Evolutionary conservation across 2,797 vertebrate species (phyloP).

Genomic region (Poeciliopsis infans): DNA sequence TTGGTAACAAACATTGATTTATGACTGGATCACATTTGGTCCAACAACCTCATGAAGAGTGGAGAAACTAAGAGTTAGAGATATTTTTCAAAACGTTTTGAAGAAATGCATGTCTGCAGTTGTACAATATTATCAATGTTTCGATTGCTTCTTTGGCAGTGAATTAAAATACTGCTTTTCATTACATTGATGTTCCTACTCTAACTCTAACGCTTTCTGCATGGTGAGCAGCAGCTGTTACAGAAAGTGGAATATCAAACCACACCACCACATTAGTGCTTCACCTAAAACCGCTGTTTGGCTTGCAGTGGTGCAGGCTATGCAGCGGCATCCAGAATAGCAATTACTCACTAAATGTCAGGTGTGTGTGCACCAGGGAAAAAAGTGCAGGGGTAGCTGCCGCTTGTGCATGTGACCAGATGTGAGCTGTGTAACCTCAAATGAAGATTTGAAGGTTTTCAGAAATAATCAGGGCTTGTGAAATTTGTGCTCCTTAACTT

Average conservation of each 20-base stretch:
- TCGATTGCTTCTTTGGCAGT: not conserved
- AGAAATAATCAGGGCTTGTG: too few relatives aligned
- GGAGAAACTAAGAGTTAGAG: not conserved
- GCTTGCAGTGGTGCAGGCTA: not conserved
- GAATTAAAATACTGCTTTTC: not conserved
- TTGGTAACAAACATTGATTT: not conserved
- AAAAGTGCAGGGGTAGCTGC: constrained; percentile 12
- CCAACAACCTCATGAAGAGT: not conserved
- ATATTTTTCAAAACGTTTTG: not conserved
- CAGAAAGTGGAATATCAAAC: not conserved
- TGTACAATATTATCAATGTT: not conserved
- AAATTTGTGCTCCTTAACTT: too few relatives aligned
- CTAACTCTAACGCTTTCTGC: not conserved
- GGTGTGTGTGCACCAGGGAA: constrained; percentile 10
- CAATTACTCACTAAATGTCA: constrained; percentile 42
- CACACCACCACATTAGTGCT: not conserved
- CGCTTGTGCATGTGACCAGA: constrained; percentile 1
- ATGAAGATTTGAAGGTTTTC: not conserved
- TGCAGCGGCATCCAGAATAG: constrained; percentile 18
- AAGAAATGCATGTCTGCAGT: not conserved
- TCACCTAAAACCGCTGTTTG: constrained; percentile 13
- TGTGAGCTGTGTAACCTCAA: not conserved
- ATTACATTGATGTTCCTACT: not conserved
- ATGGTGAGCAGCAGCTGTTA: not conserved
- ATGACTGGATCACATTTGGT: not conserved